phyloP scores from a whole-genome alignment of 1,140 invertebrate species.

The Drosophila jambulina region DNA sequence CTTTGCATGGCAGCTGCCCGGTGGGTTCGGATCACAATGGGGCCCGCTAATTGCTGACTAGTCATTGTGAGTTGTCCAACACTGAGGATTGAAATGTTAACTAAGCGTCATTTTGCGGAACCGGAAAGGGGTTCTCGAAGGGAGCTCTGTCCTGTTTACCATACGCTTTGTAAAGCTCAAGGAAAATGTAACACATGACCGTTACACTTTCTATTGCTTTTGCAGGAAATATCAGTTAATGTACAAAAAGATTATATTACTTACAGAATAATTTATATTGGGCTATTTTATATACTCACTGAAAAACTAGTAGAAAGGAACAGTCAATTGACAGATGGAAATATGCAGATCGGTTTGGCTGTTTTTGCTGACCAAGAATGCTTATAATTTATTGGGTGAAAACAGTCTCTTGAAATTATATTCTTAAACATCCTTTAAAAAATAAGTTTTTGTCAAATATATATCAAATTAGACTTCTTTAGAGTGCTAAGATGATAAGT shows the following conservation, averaged over 20 bases:
- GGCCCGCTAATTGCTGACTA: conserved; percentile 75
- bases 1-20: conserved; percentile 56
- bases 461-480: not conserved
- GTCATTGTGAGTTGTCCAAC: conserved; percentile 57
- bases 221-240: not conserved
- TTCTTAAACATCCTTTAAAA: no score
- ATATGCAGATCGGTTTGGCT: not conserved
- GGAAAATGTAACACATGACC: not conserved
- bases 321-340: not conserved
- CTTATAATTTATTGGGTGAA: not conserved
- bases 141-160: not conserved
- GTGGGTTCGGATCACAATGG: conserved; percentile 54
- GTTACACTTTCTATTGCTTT: not conserved
- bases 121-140: not conserved
- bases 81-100: conserved; percentile 41
- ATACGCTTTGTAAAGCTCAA: not conserved
- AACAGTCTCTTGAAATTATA: not conserved
- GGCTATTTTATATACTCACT: not conserved
- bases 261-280: not conserved
- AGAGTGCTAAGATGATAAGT: not conserved
- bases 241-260: not conserved
- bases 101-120: conserved; percentile 16
- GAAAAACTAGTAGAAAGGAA: not conserved
- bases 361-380: not conserved
- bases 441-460: not conserved